Conservation (phyloP, 2,797 vertebrate genomes). For the Sternarchorhynchus goeldii region DNA sequence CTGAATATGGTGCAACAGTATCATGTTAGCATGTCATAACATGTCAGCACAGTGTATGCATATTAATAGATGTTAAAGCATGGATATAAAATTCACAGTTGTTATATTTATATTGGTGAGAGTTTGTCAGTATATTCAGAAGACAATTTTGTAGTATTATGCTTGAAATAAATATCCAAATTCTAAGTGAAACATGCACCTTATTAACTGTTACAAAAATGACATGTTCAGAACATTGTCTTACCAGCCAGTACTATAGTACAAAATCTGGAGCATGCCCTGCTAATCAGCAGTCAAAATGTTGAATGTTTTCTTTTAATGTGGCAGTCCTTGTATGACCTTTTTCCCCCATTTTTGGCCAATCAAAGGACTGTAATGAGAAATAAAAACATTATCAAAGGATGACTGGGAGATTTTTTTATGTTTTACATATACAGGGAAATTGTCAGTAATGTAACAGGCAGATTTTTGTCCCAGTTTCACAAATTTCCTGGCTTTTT, state of each 20-base stretch:
- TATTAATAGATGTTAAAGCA: constrained; percentile 70
- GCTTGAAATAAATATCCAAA: constrained; percentile 4
- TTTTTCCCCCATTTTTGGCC: background rate
- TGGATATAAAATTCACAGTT: constrained; percentile 63
- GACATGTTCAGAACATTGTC: background rate
- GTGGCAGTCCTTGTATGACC: background rate
- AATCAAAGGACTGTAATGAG: constrained; percentile 1
- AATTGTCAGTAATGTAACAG: no score
- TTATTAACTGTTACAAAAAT: background rate
- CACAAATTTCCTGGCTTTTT: no score
- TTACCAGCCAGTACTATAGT: background rate
- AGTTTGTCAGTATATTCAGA: constrained; percentile 32
- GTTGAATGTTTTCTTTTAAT: background rate
- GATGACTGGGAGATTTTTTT: background rate
- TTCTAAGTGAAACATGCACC: background rate
- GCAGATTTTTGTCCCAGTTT: no score
- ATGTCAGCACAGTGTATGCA: constrained; percentile 21
- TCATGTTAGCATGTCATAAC: background rate
- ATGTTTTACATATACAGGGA: background rate
- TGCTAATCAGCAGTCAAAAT: background rate
- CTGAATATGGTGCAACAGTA: constrained; percentile 13
- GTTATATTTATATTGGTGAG: constrained; percentile 19
- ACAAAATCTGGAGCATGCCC: background rate
- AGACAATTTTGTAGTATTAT: constrained; percentile 8
- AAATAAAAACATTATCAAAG: constrained; percentile 1